These are phyloP conservation scores for Hyles lineata DNA, from an alignment of 2,888 invertebrate genomes.

Conservation along the genomic window DNA sequence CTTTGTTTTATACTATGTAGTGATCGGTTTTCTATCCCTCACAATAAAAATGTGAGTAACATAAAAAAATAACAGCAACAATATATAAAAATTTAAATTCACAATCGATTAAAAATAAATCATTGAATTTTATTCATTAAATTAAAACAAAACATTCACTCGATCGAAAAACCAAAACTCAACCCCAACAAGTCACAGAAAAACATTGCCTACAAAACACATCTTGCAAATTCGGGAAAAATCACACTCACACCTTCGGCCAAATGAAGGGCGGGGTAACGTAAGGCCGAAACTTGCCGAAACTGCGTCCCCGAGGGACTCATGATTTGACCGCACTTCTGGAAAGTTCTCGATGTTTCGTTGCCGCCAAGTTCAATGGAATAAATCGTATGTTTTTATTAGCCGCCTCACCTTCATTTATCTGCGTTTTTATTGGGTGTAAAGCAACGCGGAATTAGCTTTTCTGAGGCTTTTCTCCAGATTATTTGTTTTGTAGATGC, in stretches of 20 bases:
- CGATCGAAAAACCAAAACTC: slow-evolving; percentile 3
- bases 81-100: no score
- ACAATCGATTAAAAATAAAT: neutral
- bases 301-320: slow-evolving; percentile 68
- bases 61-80: no score
- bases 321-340: slow-evolving; percentile 75
- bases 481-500: neutral
- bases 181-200: neutral
- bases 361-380: slow-evolving; percentile 51
- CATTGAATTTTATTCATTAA: neutral
- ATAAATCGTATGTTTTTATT: slow-evolving; percentile 63
- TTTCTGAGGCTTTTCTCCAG: neutral
- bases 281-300: slow-evolving; percentile 57
- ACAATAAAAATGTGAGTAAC: no score
- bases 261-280: slow-evolving; percentile 18
- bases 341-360: slow-evolving; percentile 64
- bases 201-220: neutral
- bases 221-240: neutral
- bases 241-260: slow-evolving; percentile 21
- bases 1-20: no score
- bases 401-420: slow-evolving; percentile 53
- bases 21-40: no score
- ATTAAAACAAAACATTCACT: neutral
- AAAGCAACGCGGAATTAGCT: slow-evolving; percentile 39
- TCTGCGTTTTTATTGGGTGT: slow-evolving; percentile 53